These are phyloP conservation scores for Trypoxylon attenuatum DNA, from an alignment of 2,888 invertebrate genomes.

Conservation along the genomic window DNA sequence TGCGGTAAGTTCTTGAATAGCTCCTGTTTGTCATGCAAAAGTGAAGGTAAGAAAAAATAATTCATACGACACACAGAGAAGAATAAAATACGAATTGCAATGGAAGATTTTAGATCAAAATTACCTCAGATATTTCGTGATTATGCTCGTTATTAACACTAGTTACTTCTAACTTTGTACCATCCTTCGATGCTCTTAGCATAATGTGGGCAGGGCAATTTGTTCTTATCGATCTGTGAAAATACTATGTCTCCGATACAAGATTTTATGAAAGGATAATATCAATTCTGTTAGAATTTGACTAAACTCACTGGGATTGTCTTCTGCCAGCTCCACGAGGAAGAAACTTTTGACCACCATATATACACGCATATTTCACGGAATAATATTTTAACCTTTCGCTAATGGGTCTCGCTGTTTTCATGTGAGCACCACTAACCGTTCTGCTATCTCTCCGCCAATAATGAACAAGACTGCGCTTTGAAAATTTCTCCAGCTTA, in stretches of 20 bases:
- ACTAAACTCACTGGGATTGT: constrained; percentile 68
- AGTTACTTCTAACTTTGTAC: constrained; percentile 74
- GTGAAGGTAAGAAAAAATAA: constrained; percentile 1
- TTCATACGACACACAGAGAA: neutral
- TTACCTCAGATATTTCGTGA: constrained; percentile 73
- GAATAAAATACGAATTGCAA: neutral
- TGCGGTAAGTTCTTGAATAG: constrained; percentile 71
- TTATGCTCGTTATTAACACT: constrained; percentile 75
- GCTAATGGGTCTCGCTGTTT: constrained; percentile 73
- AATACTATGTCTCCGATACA: constrained; percentile 1
- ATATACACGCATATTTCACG: constrained; percentile 74
- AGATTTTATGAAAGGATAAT: neutral
- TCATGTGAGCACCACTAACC: constrained; percentile 74
- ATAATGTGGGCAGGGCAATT: constrained; percentile 74
- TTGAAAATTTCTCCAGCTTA: constrained; percentile 70
- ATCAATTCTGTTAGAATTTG: neutral
- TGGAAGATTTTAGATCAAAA: neutral
- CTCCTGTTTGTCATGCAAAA: constrained; percentile 57
- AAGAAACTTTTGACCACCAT: constrained; percentile 73
- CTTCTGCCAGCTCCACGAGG: constrained; percentile 71
- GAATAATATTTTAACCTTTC: constrained; percentile 73
- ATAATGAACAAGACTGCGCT: constrained; percentile 73
- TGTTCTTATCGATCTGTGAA: constrained; percentile 69
- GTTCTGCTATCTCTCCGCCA: constrained; percentile 75
- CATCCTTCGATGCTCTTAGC: constrained; percentile 74